Evolutionary conservation across 2,113 vertebrate genomes (phyloP), one percentile per base, ranked within the genome.

Genomic region (Hassar affinis): DNA sequence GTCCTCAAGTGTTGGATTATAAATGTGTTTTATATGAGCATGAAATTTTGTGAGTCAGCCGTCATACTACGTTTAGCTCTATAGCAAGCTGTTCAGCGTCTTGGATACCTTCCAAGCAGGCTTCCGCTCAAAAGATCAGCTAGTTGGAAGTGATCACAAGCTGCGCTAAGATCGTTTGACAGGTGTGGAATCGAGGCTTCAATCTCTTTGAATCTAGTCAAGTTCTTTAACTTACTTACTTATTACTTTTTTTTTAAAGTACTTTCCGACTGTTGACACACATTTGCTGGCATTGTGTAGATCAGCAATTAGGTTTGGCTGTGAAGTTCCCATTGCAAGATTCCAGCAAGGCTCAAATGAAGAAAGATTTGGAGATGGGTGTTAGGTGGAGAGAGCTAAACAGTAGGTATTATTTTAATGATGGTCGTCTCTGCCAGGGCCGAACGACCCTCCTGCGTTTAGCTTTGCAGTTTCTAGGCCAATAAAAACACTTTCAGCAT

Each of bases 371-470:
- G 15, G 56, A 49, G 54, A 72, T n/a, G 59, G 42, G 11, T 78
- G 62, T 54, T 69, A 33, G 79, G 35, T 62, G 17, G 25, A 42
- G 47, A 25, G 15, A 57, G 72, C 27, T 59, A 52, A 82, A 62
- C 76, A 83, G 85, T 82, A 72, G 81, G 77, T 86, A 61, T 79
- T 83, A 59, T 86, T 86, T 75, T 86, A 86, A 86, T 86, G 85
- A 83, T 83, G 75, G 78, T 62, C 30, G 22, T 75, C 64, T 68
- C 45, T 66, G 76, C 45, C 76, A 74, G 76, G 45, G 49, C 27
- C 35, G 57, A 75, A 78, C 20, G 66, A 86, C 83, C 25, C 35
- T 35, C 66, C 75, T 57, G 52, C 52, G 64, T 79, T 82, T 52
- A 62, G 56, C 74, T 59, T 71, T 57, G 14, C 71, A 25, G 25